These are phyloP conservation scores for Gallinago solitaria DNA, from an alignment of 2,797 vertebrate species.

Conservation along the genomic window DNA sequence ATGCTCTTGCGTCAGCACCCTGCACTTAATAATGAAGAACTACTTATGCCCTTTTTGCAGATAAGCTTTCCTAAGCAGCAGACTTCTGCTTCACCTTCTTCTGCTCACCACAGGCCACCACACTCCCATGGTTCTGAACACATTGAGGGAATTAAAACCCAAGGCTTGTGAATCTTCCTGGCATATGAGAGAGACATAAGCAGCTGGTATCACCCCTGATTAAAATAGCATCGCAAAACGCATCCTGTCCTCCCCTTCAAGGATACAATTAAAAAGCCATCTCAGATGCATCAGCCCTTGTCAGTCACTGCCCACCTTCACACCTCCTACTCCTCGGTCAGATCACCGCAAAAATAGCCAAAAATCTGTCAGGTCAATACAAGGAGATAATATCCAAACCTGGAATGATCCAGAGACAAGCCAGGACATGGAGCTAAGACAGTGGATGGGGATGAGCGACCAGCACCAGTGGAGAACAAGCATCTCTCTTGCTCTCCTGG, in stretches of 20 bases:
- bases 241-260: background rate
- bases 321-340: background rate
- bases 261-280: background rate
- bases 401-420: background rate
- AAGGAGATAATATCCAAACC: background rate
- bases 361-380: background rate
- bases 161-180: background rate
- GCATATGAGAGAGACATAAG: background rate
- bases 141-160: accelerated
- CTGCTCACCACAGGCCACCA: background rate
- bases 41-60: background rate
- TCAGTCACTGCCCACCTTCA: background rate
- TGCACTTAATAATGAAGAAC: background rate
- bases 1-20: background rate
- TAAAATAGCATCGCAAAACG: background rate
- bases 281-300: background rate
- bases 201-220: background rate
- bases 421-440: background rate
- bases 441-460: background rate
- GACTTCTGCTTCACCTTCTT: background rate
- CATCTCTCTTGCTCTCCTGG: background rate
- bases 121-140: background rate
- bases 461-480: background rate
- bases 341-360: background rate
- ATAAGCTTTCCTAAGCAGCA: background rate